Evolutionary conservation across 2,797 vertebrate genomes (phyloP).

Genomic region (Tokudaia muenninki): DNA sequence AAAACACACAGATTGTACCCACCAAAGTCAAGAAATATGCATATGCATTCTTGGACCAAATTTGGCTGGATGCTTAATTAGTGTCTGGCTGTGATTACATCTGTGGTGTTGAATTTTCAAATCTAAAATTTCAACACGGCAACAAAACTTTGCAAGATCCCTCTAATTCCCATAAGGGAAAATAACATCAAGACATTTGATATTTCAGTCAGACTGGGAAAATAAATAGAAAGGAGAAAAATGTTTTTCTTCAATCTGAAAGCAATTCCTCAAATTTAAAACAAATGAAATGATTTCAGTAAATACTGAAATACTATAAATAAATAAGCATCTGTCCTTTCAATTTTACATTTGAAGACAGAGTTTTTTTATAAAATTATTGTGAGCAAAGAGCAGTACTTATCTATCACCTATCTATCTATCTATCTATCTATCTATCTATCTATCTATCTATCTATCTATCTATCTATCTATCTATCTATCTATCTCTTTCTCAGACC

Average conservation of each 20-base stretch:
- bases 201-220: constrained; percentile 52
- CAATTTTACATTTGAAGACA: constrained; percentile 49
- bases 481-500: background rate
- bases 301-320: constrained; percentile 64
- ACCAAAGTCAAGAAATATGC: constrained; percentile 68
- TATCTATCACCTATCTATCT: background rate
- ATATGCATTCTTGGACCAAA: constrained; percentile 61
- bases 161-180: constrained; percentile 64
- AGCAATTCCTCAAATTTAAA: constrained; percentile 58
- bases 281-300: constrained; percentile 60
- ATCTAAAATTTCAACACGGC: constrained; percentile 67
- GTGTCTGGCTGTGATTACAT: constrained; percentile 81
- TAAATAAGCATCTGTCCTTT: constrained; percentile 64
- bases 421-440: background rate
- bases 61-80: constrained; percentile 74
- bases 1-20: constrained; percentile 51
- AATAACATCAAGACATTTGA: constrained; percentile 54
- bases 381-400: background rate
- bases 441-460: background rate
- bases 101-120: constrained; percentile 78
- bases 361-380: constrained; percentile 37
- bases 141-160: constrained; percentile 71
- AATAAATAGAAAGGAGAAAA: background rate
- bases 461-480: background rate
- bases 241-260: constrained; percentile 60